Evolutionary conservation across 2,888 invertebrate species (phyloP).

Genomic region (Seira ritae): DNA sequence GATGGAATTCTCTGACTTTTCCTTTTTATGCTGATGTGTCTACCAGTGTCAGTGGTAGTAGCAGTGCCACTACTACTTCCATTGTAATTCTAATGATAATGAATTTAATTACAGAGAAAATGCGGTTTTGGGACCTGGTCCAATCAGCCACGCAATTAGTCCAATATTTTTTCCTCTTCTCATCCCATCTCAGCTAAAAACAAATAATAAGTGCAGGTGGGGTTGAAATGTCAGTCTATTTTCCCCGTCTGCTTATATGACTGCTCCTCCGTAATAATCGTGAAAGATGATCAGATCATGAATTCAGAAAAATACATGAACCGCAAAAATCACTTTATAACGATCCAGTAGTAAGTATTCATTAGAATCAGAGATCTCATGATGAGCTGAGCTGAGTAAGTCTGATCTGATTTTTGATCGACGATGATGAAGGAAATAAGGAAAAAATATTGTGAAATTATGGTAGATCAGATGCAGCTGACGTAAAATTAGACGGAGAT

Average conservation of each 20-base stretch:
- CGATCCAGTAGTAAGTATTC: slow-evolving; percentile 18
- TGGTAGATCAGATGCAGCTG: slow-evolving; percentile 27
- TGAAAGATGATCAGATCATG: slow-evolving; percentile 25
- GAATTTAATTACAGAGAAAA: slow-evolving; percentile 57
- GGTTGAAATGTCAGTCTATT: slow-evolving; percentile 21
- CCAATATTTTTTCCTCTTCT: background rate
- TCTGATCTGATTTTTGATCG: background rate
- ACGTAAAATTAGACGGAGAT: slow-evolving; percentile 28
- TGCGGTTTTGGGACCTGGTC: slow-evolving; percentile 47
- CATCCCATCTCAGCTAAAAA: background rate
- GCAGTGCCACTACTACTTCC: slow-evolving; percentile 32
- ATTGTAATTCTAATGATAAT: slow-evolving; percentile 47
- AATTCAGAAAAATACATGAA: slow-evolving; percentile 5
- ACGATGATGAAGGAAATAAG: too few species aligned
- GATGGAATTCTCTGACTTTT: slow-evolving; percentile 11
- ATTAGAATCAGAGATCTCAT: slow-evolving; percentile 15
- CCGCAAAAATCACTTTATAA: slow-evolving; percentile 36
- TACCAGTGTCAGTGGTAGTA: slow-evolving; percentile 4
- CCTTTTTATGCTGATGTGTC: slow-evolving; percentile 5
- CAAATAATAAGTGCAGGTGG: slow-evolving; percentile 7
- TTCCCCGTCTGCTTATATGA: slow-evolving; percentile 15
- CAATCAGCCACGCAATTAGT: slow-evolving; percentile 53
- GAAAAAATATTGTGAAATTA: slow-evolving; percentile 16
- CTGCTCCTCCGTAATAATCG: background rate
- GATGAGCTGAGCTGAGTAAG: background rate